Conservation (phyloP, 2,888 invertebrate species). For the Gortyna flavago region DNA sequence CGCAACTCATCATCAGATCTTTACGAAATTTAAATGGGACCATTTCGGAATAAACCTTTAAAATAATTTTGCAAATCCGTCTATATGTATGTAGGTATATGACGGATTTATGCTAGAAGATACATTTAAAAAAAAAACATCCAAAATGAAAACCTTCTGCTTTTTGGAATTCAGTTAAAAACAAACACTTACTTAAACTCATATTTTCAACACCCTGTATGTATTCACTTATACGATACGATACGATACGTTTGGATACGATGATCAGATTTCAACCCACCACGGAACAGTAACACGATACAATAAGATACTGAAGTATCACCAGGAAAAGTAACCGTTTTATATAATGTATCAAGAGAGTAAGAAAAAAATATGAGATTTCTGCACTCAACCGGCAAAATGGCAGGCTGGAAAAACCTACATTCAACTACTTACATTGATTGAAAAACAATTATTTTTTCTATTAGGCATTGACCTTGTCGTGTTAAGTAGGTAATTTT, state of each 20-base stretch:
- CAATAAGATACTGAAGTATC: slow-evolving; percentile 34
- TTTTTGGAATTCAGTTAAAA: too few relatives aligned
- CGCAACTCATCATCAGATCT: too few relatives aligned
- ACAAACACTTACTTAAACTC: slow-evolving; percentile 28
- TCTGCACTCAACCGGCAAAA: slow-evolving; percentile 54
- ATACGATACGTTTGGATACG: not conserved
- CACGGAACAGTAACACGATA: slow-evolving; percentile 33
- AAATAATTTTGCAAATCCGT: too few relatives aligned
- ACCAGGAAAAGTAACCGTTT: slow-evolving; percentile 34
- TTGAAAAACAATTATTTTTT: slow-evolving; percentile 26
- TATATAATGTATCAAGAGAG: slow-evolving; percentile 40
- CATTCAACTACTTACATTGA: slow-evolving; percentile 2
- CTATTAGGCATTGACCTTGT: slow-evolving; percentile 29
- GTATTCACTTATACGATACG: not conserved
- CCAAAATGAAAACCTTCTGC: too few relatives aligned
- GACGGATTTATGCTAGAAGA: too few relatives aligned
- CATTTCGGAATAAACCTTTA: too few relatives aligned
- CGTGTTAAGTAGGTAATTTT: slow-evolving; percentile 3
- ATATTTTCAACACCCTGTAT: slow-evolving; percentile 24
- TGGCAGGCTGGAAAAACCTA: slow-evolving; percentile 23
- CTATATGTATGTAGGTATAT: too few relatives aligned
- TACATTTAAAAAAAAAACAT: too few relatives aligned
- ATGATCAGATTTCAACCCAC: slow-evolving; percentile 37
- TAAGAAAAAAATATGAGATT: slow-evolving; percentile 28
- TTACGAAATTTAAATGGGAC: too few relatives aligned